A percentile compares a stretch with the other conserved stretches of the same genome.
Conservation (phyloP, 2,888 invertebrate species). For the Yponomeuta sedellus region DNA sequence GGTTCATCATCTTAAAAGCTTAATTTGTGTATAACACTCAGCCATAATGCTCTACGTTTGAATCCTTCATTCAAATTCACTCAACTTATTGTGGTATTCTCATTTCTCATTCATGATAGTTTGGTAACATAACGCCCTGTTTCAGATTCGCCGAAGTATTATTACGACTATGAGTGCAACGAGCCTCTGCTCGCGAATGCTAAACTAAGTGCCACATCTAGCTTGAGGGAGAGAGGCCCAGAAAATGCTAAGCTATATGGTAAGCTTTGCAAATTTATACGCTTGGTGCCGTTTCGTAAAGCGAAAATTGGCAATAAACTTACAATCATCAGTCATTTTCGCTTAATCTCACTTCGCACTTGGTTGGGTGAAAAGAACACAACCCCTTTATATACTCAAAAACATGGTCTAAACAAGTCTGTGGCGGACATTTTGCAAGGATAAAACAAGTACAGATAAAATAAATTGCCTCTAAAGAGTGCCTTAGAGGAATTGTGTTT, state of each 20-base stretch:
- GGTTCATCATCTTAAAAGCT: not conserved
- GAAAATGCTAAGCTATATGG: constrained; percentile 90
- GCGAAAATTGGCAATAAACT: too few species aligned
- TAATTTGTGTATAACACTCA: not conserved
- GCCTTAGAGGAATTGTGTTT: too few species aligned
- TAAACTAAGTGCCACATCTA: constrained; percentile 86
- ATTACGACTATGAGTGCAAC: constrained; percentile 83
- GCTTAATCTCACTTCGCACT: too few species aligned
- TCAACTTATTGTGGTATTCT: not conserved
- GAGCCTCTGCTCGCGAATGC: constrained; percentile 85
- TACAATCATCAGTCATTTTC: too few species aligned
- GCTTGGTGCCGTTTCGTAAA: too few species aligned
- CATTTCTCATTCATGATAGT: not conserved
- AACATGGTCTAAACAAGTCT: too few species aligned
- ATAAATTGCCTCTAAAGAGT: too few species aligned
- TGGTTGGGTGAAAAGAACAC: too few species aligned
- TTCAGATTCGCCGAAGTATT: constrained; percentile 61
- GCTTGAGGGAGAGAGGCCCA: constrained; percentile 87
- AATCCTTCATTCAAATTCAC: not conserved
- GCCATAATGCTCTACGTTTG: not conserved
- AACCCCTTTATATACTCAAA: too few species aligned
- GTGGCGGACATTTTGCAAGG: too few species aligned
- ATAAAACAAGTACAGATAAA: too few species aligned
- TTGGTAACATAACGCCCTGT: constrained; percentile 19
- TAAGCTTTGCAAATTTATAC: constrained; percentile 60